Evolutionary conservation across 1,140 invertebrate genomes (phyloP).

Genomic region (Stegodyphus mimosarum): DNA sequence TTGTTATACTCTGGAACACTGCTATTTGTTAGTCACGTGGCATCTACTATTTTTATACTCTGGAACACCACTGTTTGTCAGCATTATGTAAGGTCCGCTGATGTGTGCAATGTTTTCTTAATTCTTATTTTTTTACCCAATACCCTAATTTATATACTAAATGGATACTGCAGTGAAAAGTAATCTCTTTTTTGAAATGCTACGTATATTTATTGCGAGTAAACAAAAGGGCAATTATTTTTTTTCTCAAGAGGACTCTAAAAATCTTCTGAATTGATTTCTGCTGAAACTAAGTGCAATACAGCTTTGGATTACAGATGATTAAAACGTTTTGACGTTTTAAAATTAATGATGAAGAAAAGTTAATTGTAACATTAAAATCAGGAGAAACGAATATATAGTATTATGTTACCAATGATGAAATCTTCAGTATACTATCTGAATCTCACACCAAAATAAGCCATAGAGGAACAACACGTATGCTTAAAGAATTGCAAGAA

Average conservation of each 20-base stretch:
- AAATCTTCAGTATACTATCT: background rate
- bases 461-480: slow-evolving; percentile 13
- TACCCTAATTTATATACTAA: background rate
- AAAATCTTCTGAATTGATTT: background rate
- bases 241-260: background rate
- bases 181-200: background rate
- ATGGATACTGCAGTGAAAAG: background rate
- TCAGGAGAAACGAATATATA: slow-evolving; percentile 8
- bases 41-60: too few species aligned
- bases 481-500: slow-evolving; percentile 17
- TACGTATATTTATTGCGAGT: background rate
- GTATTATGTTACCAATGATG: background rate
- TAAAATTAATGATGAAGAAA: slow-evolving; percentile 17
- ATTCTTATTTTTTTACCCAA: background rate
- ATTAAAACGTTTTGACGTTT: background rate
- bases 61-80: background rate
- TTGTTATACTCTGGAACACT: background rate
- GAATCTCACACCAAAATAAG: background rate
- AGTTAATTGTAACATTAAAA: slow-evolving; percentile 40
- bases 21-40: too few species aligned
- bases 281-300: background rate
- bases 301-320: background rate
- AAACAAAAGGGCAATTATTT: background rate
- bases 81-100: background rate
- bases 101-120: background rate